phyloP scores from a whole-genome alignment of 2,113 vertebrate species.

The Pterocles gutturalis region DNA sequence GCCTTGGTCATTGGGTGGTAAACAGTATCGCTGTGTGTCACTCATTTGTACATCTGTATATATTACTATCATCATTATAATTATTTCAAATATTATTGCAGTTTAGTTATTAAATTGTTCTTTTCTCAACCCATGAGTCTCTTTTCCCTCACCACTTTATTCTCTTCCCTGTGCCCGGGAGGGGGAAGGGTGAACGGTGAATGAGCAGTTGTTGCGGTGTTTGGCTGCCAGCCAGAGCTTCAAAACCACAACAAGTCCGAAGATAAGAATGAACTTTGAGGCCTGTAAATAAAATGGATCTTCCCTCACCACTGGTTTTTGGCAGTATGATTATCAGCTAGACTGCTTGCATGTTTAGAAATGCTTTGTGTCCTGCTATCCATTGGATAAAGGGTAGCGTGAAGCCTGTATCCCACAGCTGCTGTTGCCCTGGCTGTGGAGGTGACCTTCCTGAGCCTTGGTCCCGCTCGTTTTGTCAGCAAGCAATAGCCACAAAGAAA shows the following conservation, averaged over 20 bases:
- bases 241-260: background rate
- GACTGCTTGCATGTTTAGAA: background rate
- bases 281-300: background rate
- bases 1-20: too few relatives aligned
- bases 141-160: too few relatives aligned
- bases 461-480: background rate
- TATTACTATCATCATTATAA: too few relatives aligned
- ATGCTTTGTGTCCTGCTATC: background rate
- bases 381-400: background rate
- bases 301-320: background rate
- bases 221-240: too few relatives aligned
- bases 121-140: too few relatives aligned
- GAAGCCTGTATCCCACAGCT: background rate
- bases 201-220: too few relatives aligned
- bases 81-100: too few relatives aligned
- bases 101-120: too few relatives aligned
- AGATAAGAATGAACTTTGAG: conserved; percentile 52
- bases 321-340: background rate
- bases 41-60: too few relatives aligned
- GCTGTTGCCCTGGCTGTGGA: background rate
- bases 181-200: too few relatives aligned
- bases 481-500: background rate
- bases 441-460: background rate
- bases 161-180: too few relatives aligned
- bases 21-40: too few relatives aligned